A percentile compares a stretch with the other conserved stretches of the same genome.
phyloP scores from a whole-genome alignment of 2,797 vertebrate genomes.

The Molossus molossus region DNA sequence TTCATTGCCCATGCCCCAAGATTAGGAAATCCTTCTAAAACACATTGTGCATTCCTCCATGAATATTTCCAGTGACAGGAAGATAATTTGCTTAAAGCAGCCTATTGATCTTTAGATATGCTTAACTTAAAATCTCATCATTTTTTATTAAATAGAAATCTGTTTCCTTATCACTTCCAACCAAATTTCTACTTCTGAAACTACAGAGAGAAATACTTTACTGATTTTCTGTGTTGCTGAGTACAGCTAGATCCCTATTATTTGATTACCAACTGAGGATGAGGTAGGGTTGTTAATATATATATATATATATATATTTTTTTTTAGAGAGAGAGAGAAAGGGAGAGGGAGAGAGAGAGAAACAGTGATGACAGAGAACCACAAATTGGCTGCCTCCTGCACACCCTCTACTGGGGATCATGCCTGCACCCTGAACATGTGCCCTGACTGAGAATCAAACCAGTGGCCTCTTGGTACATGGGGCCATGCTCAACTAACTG shows the following conservation, averaged over 20 bases:
- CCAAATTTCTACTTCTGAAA: slow-evolving; percentile 12
- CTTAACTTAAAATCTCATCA: background rate
- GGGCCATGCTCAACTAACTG: too few relatives aligned
- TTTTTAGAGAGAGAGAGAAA: too few relatives aligned
- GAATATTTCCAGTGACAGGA: background rate
- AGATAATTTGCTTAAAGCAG: background rate
- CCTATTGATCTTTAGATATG: background rate
- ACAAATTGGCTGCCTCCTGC: too few relatives aligned
- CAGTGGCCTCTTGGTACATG: too few relatives aligned
- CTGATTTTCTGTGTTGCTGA: background rate
- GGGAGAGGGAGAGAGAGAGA: too few relatives aligned
- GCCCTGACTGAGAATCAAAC: too few relatives aligned
- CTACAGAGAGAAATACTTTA: background rate
- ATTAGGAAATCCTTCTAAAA: slow-evolving; percentile 12
- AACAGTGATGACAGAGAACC: too few relatives aligned
- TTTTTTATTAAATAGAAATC: background rate
- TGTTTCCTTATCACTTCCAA: background rate
- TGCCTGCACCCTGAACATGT: too few relatives aligned
- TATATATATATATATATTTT: too few relatives aligned
- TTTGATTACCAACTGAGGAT: background rate
- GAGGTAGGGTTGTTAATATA: background rate
- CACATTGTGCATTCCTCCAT: background rate
- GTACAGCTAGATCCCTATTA: background rate
- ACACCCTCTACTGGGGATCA: too few relatives aligned
- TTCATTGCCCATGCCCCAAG: background rate